Evolutionary conservation across 2,888 invertebrate species (phyloP).

Genomic region (Cheilosia pagana): DNA sequence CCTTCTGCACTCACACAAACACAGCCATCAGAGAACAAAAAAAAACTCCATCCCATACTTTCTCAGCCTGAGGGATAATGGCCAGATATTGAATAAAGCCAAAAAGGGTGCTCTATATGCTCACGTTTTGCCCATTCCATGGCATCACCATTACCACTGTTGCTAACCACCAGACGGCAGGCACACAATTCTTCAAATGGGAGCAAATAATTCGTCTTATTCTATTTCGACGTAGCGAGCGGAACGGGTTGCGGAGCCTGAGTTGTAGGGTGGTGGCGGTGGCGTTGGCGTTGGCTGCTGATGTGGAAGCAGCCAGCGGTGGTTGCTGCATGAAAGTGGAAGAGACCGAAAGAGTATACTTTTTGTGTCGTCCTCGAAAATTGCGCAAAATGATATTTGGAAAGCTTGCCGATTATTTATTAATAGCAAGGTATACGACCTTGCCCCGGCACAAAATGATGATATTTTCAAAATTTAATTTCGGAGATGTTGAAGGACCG

Average conservation of each 20-base stretch:
- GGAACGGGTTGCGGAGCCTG: not conserved
- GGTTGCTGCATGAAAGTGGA: conserved; percentile 13
- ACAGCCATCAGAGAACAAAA: conserved; percentile 27
- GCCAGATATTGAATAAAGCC: conserved; percentile 67
- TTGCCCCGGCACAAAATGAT: conserved; percentile 49
- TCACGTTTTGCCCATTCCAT: conserved; percentile 30
- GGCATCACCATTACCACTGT: conserved; percentile 10
- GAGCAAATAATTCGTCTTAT: conserved; percentile 70
- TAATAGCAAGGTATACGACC: conserved; percentile 58
- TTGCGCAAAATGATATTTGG: conserved; percentile 64
- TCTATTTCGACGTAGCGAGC: conserved; percentile 44
- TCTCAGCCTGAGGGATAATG: conserved; percentile 65
- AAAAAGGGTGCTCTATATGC: conserved; percentile 59
- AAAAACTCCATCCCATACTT: conserved; percentile 65
- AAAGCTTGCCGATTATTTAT: conserved; percentile 67
- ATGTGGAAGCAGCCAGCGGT: not conserved
- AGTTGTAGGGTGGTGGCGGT: conserved; percentile 14
- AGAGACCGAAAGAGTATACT: conserved; percentile 21
- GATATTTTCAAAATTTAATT: conserved; percentile 71
- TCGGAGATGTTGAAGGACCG: conserved; percentile 51
- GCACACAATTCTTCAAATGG: conserved; percentile 54
- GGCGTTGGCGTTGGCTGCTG: conserved; percentile 2
- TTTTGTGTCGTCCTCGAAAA: conserved; percentile 50
- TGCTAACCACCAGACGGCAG: conserved; percentile 53
- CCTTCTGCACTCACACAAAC: conserved; percentile 21